Conservation (phyloP, 2,113 vertebrate genomes). For the Nyctibius bracteatus region DNA sequence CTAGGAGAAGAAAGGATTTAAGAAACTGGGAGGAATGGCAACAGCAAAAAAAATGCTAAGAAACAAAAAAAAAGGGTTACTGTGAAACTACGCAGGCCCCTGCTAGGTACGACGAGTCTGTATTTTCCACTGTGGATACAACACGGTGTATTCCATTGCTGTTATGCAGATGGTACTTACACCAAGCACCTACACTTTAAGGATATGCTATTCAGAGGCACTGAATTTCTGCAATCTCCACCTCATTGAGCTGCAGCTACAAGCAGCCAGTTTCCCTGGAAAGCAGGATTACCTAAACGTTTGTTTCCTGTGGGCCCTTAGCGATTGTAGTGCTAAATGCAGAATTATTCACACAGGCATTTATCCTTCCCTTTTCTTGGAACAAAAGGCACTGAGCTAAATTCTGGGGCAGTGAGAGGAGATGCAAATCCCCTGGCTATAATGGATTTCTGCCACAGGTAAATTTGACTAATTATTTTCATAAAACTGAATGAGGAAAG, state of each 20-base stretch:
- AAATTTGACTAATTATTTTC: conserved; percentile 36
- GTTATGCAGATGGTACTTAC: neutral
- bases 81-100: neutral
- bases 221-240: neutral
- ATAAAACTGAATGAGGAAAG: neutral
- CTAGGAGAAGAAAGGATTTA: neutral
- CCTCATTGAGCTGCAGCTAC: neutral
- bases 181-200: neutral
- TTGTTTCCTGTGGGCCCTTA: conserved; percentile 21
- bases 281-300: neutral
- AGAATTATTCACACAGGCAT: neutral
- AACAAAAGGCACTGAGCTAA: neutral
- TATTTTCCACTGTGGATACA: neutral
- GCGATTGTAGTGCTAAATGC: neutral
- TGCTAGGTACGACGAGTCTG: neutral
- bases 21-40: neutral
- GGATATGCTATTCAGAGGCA: neutral
- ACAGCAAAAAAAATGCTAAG: neutral
- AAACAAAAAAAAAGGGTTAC: neutral
- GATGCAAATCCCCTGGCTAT: neutral
- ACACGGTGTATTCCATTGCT: neutral
- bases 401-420: neutral
- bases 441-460: conserved; percentile 1
- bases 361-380: neutral
- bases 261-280: neutral